phyloP scores from a whole-genome alignment of 2,888 invertebrate species.

The Idaea dimidiata region DNA sequence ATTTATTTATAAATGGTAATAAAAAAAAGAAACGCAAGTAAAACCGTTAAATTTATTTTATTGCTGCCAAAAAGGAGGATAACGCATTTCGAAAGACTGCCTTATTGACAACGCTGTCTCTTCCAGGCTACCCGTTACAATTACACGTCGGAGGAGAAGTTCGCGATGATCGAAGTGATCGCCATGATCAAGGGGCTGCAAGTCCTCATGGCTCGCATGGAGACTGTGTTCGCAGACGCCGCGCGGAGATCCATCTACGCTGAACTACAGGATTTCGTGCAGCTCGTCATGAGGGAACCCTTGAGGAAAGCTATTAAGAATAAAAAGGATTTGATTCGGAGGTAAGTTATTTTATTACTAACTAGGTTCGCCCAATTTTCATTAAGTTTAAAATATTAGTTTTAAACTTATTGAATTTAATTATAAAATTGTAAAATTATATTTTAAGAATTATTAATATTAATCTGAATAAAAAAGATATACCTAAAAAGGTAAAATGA shows the following conservation, averaged over 20 bases:
- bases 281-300: slow-evolving; percentile 92
- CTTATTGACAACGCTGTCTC: background rate
- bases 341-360: slow-evolving; percentile 51
- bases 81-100: slow-evolving; percentile 38
- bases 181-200: slow-evolving; percentile 99
- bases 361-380: no score
- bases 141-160: slow-evolving; percentile 98
- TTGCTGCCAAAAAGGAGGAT: slow-evolving; percentile 94
- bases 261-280: slow-evolving; percentile 98
- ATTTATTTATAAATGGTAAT: no score
- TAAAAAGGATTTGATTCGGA: slow-evolving; percentile 96
- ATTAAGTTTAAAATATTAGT: no score
- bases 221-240: slow-evolving; percentile 86
- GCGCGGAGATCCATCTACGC: slow-evolving; percentile 92
- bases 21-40: no score
- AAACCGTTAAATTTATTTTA: no score
- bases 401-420: no score
- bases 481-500: no score
- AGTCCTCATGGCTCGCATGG: slow-evolving; percentile 97
- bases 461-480: no score
- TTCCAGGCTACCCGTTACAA: slow-evolving; percentile 96
- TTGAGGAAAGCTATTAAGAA: slow-evolving; percentile 98
- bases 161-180: slow-evolving; percentile 98
- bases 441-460: no score
- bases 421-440: no score